Base-by-base conservation (phyloP, 2,888 invertebrate species). In the Polyommatus iphigenia region DNA sequence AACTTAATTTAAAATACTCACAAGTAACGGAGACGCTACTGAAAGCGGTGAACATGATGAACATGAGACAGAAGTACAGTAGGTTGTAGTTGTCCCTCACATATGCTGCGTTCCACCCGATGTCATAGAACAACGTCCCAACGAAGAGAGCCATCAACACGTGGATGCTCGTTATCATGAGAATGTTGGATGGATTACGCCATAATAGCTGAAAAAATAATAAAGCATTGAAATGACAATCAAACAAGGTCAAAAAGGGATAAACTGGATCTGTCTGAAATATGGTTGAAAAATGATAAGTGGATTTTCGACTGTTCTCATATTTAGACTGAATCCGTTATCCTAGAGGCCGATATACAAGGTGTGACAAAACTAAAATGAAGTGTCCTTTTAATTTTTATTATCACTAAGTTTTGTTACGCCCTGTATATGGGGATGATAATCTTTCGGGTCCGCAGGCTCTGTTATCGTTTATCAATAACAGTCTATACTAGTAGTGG, bases 31-130 rank as follows among this genome's bases (percentile, higher is more conserved):
- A 96, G 78, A 98, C 97, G 18, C 98, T 96, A 91, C 98, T 98
- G 89, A 99, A 98, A 0, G 99, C 97, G 7, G 98, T 98, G 88
- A 98, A 98, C 97, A 99, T 98, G 77, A 99, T 95, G 90, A 99
- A 99, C 96, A 99, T 97, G 77, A 98, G 95, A 80, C 97, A 97
- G 92, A 98, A 99, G 94, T 98, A 99, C 50, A 98, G 94, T 86
- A 97, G 97, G 86, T 97, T 98, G 85, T 97, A 97, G 88, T 98
- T 99, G 88, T 98, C 97, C 81, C 97, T 94, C 24, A 97, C 96
- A 87, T 97, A 96, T 78, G 95, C 95, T 0, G 98, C 98, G 84
- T 98, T 97, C 81, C 96, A 95, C n/a, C 99, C 99, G 83, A 98
- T 97, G 84, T 97, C 96, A 87, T 95, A 97, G 90, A 97, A 99